A percentile compares a stretch with the other conserved stretches of the same genome.
These are phyloP conservation scores for Dasysyrphus tricinctus DNA, from an alignment of 2,888 invertebrate species.

Conservation along the genomic window DNA sequence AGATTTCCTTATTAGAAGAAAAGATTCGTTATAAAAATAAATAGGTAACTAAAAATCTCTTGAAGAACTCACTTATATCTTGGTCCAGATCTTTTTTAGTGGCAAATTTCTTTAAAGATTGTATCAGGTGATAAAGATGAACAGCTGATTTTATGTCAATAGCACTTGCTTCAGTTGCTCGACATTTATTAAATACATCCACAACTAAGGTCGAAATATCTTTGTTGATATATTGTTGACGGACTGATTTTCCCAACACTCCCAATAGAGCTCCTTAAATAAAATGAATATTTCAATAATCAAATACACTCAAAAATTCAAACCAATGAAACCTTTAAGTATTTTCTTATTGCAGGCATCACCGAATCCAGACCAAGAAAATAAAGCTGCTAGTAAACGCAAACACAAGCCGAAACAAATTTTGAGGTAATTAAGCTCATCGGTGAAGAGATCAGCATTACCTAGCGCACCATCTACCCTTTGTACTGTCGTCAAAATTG, in stretches of 20 bases:
- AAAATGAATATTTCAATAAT: not conserved
- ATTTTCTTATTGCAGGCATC: conserved; percentile 79
- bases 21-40: not conserved
- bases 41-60: not conserved
- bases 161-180: conserved; percentile 78
- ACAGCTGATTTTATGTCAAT: conserved; percentile 81
- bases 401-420: conserved; percentile 85
- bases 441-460: conserved; percentile 85
- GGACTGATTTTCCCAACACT: conserved; percentile 52
- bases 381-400: conserved; percentile 85
- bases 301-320: not conserved
- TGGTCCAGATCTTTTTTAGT: conserved; percentile 72
- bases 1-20: conserved; percentile 80
- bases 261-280: conserved; percentile 78
- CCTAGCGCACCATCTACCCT: conserved; percentile 85
- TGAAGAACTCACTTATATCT: conserved; percentile 79
- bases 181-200: conserved; percentile 78
- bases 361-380: conserved; percentile 87
- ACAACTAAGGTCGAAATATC: conserved; percentile 74
- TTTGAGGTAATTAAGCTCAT: conserved; percentile 84
- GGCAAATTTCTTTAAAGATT: conserved; percentile 78
- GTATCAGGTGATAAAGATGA: conserved; percentile 79
- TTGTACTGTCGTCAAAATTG: conserved; percentile 81
- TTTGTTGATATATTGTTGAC: conserved; percentile 58
- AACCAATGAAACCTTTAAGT: conserved; percentile 77